Evolutionary conservation across 2,888 invertebrate genomes (phyloP).

Genomic region (Sinelater perroti): DNA sequence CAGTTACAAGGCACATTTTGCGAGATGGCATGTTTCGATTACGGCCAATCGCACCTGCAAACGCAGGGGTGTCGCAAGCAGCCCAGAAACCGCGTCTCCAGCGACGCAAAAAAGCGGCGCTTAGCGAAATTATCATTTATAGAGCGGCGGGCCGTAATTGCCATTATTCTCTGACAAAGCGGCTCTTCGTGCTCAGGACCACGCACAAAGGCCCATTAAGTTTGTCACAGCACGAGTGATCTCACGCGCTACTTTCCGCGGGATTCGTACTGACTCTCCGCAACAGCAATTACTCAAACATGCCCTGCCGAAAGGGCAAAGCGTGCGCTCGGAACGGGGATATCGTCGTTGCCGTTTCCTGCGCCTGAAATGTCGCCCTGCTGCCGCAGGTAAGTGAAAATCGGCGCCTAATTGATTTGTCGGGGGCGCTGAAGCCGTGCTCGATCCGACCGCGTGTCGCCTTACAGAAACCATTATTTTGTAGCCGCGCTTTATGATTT

Average conservation of each 20-base stretch:
- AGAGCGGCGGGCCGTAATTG: constrained; percentile 36
- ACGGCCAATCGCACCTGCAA: too few relatives aligned
- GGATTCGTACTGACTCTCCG: constrained; percentile 6
- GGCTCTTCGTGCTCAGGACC: constrained; percentile 43
- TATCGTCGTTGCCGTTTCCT: too few relatives aligned
- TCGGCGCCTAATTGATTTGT: background rate
- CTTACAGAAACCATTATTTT: constrained; percentile 8
- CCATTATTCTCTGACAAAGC: constrained; percentile 36
- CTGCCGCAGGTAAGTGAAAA: background rate
- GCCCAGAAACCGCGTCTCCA: too few relatives aligned
- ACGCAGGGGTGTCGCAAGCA: too few relatives aligned
- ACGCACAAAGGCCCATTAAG: constrained; percentile 46
- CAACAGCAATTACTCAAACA: constrained; percentile 24
- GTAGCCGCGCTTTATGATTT: constrained; percentile 1
- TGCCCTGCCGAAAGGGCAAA: constrained; percentile 15
- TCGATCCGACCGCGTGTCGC: too few relatives aligned
- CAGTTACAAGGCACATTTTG: too few relatives aligned
- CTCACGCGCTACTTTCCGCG: constrained; percentile 50
- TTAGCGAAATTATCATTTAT: constrained; percentile 31
- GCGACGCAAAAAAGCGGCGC: background rate
- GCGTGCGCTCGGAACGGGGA: constrained; percentile 1
- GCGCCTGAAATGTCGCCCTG: too few relatives aligned
- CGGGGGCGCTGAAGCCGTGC: background rate
- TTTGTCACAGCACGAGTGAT: constrained; percentile 45
- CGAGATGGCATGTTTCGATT: too few relatives aligned